phyloP scores from a whole-genome alignment of 2,113 vertebrate genomes.

The Prionailurus viverrinus region DNA sequence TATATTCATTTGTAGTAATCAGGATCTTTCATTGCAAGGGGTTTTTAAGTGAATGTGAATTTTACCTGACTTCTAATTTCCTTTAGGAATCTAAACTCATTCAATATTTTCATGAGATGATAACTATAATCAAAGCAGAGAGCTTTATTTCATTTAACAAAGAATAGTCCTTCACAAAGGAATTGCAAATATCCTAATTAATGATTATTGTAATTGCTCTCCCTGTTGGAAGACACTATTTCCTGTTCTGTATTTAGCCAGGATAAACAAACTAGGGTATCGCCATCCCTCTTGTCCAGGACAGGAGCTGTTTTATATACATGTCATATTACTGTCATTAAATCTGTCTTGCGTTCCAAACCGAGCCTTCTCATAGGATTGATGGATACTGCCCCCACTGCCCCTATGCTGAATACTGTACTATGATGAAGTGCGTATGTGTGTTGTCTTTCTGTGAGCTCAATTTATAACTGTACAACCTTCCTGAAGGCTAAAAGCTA shows the following conservation, averaged over 20 bases:
- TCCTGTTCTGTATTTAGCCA: conserved; percentile 29
- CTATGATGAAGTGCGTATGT: neutral
- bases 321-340: conserved; percentile 30
- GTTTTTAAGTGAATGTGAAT: conserved; percentile 48
- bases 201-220: conserved; percentile 62
- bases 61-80: conserved; percentile 60
- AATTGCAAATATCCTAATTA: conserved; percentile 62
- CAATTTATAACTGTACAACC: neutral
- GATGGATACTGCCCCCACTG: neutral
- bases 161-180: conserved; percentile 37
- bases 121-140: conserved; percentile 50
- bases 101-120: conserved; percentile 64
- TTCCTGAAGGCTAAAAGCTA: neutral
- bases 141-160: conserved; percentile 66
- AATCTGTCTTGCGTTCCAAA: neutral
- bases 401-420: neutral
- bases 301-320: neutral
- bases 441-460: neutral
- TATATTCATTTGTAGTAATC: conserved; percentile 51
- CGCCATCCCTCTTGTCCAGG: neutral
- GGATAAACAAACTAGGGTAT: conserved; percentile 10
- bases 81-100: conserved; percentile 28
- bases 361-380: neutral
- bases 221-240: conserved; percentile 19
- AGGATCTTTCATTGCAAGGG: neutral